Evolutionary conservation across 2,888 invertebrate species (phyloP).

Genomic region (Sepioteuthis lessoniana): DNA sequence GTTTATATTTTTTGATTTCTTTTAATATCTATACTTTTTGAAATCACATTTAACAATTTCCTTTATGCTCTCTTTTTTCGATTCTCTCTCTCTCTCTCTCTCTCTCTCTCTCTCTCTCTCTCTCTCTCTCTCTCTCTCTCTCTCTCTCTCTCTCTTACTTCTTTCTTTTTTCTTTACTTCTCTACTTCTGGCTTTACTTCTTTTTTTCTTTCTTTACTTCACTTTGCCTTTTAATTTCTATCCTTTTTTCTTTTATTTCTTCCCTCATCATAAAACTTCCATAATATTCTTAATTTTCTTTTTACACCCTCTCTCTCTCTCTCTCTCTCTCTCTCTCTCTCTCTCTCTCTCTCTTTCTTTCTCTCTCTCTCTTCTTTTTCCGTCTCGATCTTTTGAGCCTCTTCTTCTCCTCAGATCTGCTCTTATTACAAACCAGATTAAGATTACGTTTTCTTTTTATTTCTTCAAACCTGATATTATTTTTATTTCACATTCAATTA

Average conservation of each 20-base stretch:
- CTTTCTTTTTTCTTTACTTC: background rate
- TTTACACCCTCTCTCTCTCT: too few relatives aligned
- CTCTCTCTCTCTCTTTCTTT: background rate
- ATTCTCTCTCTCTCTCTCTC: too few relatives aligned
- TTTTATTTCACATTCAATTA: background rate
- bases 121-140: too few relatives aligned
- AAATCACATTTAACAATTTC: too few relatives aligned
- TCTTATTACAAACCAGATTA: background rate
- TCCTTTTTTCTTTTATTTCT: background rate
- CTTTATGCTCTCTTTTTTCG: too few relatives aligned
- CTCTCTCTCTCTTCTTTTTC: background rate
- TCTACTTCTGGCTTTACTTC: background rate
- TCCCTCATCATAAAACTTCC: too few relatives aligned
- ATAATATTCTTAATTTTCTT: too few relatives aligned
- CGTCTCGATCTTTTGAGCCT: background rate
- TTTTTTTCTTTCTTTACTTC: background rate
- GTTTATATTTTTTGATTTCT: too few relatives aligned
- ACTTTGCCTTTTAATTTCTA: background rate
- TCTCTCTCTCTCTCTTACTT: background rate
- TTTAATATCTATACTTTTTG: too few relatives aligned
- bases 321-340: background rate
- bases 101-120: too few relatives aligned
- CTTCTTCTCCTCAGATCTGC: background rate
- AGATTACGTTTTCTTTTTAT: background rate
- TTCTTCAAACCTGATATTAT: background rate